Conservation (phyloP, 1,140 invertebrate genomes). For the Lutraria rhynchaena region DNA sequence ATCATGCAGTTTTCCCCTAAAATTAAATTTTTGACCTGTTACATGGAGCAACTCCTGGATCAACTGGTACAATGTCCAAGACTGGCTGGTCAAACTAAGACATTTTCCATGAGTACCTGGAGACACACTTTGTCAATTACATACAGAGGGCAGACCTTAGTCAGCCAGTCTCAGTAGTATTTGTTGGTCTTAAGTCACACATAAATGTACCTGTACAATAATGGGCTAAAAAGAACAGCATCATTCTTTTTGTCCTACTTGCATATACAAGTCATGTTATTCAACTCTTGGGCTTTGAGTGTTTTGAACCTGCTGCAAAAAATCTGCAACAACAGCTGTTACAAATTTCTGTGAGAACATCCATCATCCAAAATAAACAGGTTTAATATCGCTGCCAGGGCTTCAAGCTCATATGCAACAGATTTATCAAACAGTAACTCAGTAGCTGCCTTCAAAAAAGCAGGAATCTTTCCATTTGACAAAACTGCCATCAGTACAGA, state of each 20-base stretch:
- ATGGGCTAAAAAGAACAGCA: constrained; percentile 39
- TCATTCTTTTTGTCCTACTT: constrained; percentile 53
- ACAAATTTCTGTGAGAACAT: constrained; percentile 34
- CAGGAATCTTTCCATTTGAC: background rate
- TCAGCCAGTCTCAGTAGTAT: constrained; percentile 28
- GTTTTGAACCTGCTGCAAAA: no score
- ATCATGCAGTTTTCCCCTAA: no score
- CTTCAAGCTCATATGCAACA: background rate
- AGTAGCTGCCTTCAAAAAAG: background rate
- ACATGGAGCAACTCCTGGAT: background rate
- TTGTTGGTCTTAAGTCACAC: constrained; percentile 43
- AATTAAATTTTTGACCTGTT: no score
- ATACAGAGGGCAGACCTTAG: constrained; percentile 14
- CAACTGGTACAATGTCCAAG: constrained; percentile 9
- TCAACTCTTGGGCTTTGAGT: constrained; percentile 31
- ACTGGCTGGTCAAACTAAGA: constrained; percentile 32
- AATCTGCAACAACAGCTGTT: constrained; percentile 39
- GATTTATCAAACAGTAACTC: no score
- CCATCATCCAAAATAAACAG: background rate
- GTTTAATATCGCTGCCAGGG: constrained; percentile 1
- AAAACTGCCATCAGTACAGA: background rate
- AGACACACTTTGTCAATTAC: constrained; percentile 30
- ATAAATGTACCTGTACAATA: constrained; percentile 39
- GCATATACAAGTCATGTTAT: constrained; percentile 34
- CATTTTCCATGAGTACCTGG: constrained; percentile 13